Percentiles rank a stretch among this genome's conserved stretches.
Conservation (phyloP, 2,888 invertebrate species). For the Pheosia tremula region DNA sequence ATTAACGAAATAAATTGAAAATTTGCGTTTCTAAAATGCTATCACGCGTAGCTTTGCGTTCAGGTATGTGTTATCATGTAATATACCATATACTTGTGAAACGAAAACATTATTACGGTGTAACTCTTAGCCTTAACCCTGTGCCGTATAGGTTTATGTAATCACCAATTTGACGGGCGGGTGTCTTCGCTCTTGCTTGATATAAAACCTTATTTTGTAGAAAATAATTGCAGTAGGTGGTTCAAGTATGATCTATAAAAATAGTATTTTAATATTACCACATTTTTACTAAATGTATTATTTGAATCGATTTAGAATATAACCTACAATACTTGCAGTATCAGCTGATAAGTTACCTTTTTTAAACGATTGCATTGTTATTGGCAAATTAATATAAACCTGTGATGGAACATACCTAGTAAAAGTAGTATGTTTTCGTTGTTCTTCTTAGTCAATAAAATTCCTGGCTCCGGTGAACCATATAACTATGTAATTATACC, state of each 20-base stretch:
- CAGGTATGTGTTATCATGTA: slow-evolving; percentile 80
- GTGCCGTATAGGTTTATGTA: slow-evolving; percentile 78
- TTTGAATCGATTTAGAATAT: not conserved
- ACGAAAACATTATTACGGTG: slow-evolving; percentile 15
- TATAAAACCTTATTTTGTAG: not conserved
- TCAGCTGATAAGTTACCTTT: not conserved
- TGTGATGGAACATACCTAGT: too few relatives aligned
- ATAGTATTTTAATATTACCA: not conserved
- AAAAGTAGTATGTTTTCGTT: too few relatives aligned
- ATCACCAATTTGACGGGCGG: slow-evolving; percentile 73
- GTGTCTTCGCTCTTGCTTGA: slow-evolving; percentile 23
- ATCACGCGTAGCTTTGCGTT: slow-evolving; percentile 87
- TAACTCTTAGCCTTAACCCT: slow-evolving; percentile 56
- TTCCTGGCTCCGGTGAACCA: too few relatives aligned
- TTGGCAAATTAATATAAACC: not conserved
- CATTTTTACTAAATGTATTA: not conserved
- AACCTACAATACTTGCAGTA: not conserved
- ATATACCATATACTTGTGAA: slow-evolving; percentile 11
- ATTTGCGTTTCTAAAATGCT: slow-evolving; percentile 83
- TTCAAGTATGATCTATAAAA: too few relatives aligned
- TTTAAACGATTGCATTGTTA: not conserved
- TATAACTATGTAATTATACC: too few relatives aligned
- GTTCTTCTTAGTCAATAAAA: too few relatives aligned
- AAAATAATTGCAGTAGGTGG: not conserved
- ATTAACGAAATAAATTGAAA: slow-evolving; percentile 50